Evolutionary conservation across 2,113 vertebrate genomes (phyloP).

Genomic region (Macquaria australasica): DNA sequence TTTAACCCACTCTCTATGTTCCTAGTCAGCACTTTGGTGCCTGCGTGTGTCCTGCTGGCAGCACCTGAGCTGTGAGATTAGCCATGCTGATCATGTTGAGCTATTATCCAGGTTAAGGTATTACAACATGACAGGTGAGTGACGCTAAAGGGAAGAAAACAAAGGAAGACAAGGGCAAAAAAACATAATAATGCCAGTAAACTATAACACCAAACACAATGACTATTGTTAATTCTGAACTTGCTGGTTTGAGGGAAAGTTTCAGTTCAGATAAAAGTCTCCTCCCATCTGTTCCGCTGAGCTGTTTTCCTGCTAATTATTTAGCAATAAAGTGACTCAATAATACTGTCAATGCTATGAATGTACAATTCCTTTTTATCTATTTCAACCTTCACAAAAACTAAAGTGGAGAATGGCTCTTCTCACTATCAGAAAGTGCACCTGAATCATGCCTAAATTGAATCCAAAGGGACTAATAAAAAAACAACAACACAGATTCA

Average conservation of each 20-base stretch:
- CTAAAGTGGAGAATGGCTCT: background rate
- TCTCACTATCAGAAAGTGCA: background rate
- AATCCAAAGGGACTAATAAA: background rate
- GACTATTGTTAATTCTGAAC: background rate
- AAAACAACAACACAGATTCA: background rate
- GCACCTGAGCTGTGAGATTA: constrained; percentile 82
- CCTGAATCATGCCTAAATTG: background rate
- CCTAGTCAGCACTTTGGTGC: constrained; percentile 69
- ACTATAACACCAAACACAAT: background rate
- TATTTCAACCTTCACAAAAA: background rate
- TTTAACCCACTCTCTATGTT: constrained; percentile 56
- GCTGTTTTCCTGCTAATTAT: constrained; percentile 24
- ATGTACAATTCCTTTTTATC: background rate
- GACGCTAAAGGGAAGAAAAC: constrained; percentile 31
- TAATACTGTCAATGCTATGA: background rate
- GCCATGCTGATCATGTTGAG: constrained; percentile 67
- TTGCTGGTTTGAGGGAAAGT: background rate
- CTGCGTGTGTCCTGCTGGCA: constrained; percentile 55
- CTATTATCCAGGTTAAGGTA: constrained; percentile 76
- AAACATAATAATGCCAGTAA: background rate
- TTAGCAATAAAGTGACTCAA: constrained; percentile 18
- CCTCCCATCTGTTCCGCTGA: background rate
- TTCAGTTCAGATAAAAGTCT: constrained; percentile 10
- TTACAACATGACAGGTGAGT: constrained; percentile 66
- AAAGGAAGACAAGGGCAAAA: constrained; percentile 21